phyloP scores from a whole-genome alignment of 2,113 vertebrate genomes.

The Lonchura striata region DNA sequence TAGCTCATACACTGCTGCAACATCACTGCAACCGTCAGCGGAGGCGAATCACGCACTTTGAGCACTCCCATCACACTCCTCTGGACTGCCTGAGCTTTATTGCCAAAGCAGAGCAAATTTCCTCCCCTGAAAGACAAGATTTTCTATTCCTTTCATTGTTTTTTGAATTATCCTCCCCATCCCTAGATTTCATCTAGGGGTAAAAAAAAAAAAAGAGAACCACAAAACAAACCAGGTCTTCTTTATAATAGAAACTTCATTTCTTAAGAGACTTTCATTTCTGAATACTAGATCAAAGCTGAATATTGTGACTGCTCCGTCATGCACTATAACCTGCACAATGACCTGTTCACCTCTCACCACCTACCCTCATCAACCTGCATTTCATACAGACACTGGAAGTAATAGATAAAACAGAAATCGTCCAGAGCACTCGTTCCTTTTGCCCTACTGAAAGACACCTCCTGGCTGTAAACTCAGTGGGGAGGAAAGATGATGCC shows the following conservation, averaged over 20 bases:
- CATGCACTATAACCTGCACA: not conserved
- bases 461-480: not conserved
- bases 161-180: not conserved
- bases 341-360: not conserved
- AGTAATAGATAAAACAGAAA: not conserved
- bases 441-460: not conserved
- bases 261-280: not conserved
- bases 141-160: not conserved
- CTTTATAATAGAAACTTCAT: not conserved
- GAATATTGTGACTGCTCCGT: not conserved
- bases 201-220: not conserved
- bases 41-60: not conserved
- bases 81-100: not conserved
- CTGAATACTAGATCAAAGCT: not conserved
- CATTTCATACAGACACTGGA: not conserved
- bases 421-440: not conserved
- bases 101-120: not conserved
- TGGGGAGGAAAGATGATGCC: not conserved
- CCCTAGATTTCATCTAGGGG: not conserved
- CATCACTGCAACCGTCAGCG: not conserved
- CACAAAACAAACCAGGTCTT: not conserved
- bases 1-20: constrained; percentile 34
- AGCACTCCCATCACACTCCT: not conserved
- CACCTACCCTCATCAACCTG: not conserved
- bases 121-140: not conserved